Conservation (phyloP, 2,888 invertebrate species). For the Cosmorhoe ocellata region DNA sequence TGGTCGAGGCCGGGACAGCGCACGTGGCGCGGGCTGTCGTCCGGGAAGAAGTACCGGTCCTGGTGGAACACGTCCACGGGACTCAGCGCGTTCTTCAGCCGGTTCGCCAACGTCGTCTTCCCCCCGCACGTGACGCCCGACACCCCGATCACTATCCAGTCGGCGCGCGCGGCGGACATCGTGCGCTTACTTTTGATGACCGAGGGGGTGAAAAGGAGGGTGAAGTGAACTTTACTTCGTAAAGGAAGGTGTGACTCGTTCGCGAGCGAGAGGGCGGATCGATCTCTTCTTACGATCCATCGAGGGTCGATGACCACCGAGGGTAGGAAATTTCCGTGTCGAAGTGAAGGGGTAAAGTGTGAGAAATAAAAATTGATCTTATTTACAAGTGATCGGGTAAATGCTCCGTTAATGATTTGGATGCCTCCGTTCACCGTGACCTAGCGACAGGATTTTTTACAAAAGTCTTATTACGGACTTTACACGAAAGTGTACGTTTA, state of each 20-base stretch:
- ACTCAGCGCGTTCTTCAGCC: slow-evolving; percentile 69
- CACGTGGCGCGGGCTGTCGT: slow-evolving; percentile 85
- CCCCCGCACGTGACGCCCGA: slow-evolving; percentile 92
- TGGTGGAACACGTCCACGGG: slow-evolving; percentile 85
- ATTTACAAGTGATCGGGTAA: slow-evolving; percentile 7
- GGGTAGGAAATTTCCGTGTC: no score
- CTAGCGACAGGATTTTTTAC: no score
- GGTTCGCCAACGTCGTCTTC: slow-evolving; percentile 87
- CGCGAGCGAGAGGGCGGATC: background rate
- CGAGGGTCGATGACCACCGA: no score
- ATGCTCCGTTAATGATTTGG: slow-evolving; percentile 2
- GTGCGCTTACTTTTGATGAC: no score
- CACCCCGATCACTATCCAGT: slow-evolving; percentile 83
- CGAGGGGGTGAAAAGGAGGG: background rate
- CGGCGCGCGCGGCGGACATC: slow-evolving; percentile 15
- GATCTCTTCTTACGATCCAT: no score
- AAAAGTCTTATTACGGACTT: no score
- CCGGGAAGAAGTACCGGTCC: slow-evolving; percentile 88
- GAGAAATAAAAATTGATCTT: background rate
- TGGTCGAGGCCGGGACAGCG: slow-evolving; percentile 85
- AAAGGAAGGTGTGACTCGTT: background rate
- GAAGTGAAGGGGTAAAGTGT: no score
- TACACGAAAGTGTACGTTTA: no score
- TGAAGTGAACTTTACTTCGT: background rate
- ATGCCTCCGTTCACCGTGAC: no score